Evolutionary conservation across 2,797 vertebrate species (phyloP), one percentile per base, ranked within the genome.

Genomic region (Crypturellus tataupa): DNA sequence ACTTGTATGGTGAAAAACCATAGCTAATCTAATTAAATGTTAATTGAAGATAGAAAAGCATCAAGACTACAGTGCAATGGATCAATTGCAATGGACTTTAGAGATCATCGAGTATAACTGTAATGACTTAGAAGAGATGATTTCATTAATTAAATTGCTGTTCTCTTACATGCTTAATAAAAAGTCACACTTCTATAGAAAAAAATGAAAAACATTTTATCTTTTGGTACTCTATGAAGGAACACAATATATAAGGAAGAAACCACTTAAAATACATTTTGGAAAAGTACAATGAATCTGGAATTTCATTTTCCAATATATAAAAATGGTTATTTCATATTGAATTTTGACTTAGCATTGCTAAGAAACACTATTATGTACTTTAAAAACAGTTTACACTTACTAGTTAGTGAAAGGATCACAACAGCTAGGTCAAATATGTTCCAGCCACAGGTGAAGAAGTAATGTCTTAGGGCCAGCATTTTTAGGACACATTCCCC

Each of bases 351-450:
- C 7, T 88, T 63, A 16, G 24, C 23, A 31, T 16, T 60, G 64
- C 16, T 47, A 75, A 82, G 27, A 75, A 27, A 78, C 6, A 10
- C 47, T 23, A 42, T 7, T 8, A 42, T 7, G 9, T 80, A 46
- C 72, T 47, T 47, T 37, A 35, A 58, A 37, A 77, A 53, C 0
- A 1, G 56, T 25, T 84, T 95, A 80, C 96, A 98, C 99, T 98
- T 97, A 99, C 99, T 99, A 18, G 99, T 97, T 79, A 99, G 96
- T 90, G 99, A 99, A 90, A 99, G 98, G 84, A 99, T 97, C 96
- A 99, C 98, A 29, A 99, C 98, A 94, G 98, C 98, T 58, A 99
- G 99, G 97, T 99, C 99, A 94, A 99, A 99, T 96, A 99, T 98
- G 81, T 99, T 99, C 99, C 99, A 99, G 94, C 98, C 98, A 6